phyloP scores from a whole-genome alignment of 2,113 vertebrate genomes.

The Chlorodrepanis virens region DNA sequence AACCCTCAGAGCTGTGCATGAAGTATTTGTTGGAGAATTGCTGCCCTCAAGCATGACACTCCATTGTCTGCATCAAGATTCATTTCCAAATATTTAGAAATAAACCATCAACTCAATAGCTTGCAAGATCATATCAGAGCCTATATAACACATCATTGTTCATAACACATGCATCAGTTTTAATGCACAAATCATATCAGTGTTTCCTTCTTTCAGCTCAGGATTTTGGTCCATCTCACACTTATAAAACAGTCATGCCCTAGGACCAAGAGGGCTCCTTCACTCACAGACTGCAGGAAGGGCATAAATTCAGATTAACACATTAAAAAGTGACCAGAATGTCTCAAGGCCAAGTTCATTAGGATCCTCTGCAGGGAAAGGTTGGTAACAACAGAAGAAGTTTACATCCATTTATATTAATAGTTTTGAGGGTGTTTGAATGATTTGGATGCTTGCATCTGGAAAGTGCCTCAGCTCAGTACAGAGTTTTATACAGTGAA shows the following conservation, averaged over 20 bases:
- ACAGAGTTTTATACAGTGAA: not conserved
- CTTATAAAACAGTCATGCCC: fast-evolving
- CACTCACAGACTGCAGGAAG: not conserved
- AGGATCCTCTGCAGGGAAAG: not conserved
- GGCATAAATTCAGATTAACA: not conserved
- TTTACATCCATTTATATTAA: not conserved
- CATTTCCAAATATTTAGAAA: not conserved
- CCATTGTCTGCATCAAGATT: not conserved
- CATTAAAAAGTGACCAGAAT: not conserved
- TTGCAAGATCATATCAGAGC: not conserved
- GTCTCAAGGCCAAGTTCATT: not conserved
- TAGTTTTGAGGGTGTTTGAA: not conserved
- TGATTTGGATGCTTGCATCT: not conserved
- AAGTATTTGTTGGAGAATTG: not conserved
- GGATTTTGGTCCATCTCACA: not conserved
- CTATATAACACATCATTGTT: not conserved
- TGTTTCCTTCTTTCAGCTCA: not conserved
- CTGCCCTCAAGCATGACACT: not conserved
- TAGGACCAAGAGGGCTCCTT: not conserved
- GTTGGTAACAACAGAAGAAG: not conserved
- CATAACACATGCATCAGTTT: not conserved
- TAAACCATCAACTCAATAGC: not conserved
- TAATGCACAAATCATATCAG: not conserved
- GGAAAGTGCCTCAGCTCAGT: not conserved
- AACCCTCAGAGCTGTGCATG: not conserved